Evolutionary conservation across 2,888 invertebrate genomes (phyloP).

Genomic region (Acrocyrtus sp.): DNA sequence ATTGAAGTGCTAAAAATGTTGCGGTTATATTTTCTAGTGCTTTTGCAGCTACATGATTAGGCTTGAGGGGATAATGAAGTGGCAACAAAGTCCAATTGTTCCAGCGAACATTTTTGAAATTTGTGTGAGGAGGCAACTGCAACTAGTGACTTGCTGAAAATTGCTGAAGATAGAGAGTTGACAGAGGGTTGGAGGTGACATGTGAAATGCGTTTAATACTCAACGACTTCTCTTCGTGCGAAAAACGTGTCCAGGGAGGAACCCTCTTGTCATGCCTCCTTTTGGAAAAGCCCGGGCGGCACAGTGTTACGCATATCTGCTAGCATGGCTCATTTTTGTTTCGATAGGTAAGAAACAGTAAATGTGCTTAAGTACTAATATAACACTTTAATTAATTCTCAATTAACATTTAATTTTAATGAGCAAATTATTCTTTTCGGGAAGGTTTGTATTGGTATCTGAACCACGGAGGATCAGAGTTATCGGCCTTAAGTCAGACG

Average conservation of each 20-base stretch:
- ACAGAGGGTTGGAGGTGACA: too few relatives aligned
- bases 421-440: constrained; percentile 10
- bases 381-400: neutral
- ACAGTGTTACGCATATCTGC: constrained; percentile 60
- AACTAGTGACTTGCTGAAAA: too few relatives aligned
- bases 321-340: constrained; percentile 62
- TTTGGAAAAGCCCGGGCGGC: constrained; percentile 57
- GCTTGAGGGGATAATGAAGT: constrained; percentile 2
- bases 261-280: constrained; percentile 46
- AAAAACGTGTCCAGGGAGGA: constrained; percentile 27
- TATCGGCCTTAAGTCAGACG: constrained; percentile 41
- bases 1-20: too few relatives aligned
- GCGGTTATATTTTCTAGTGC: too few relatives aligned
- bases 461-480: constrained; percentile 46
- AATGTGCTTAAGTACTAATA: neutral
- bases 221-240: too few relatives aligned
- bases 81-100: constrained; percentile 33
- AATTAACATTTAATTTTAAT: neutral
- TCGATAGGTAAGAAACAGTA: constrained; percentile 53
- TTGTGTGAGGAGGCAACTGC: too few relatives aligned
- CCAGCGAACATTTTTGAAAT: too few relatives aligned
- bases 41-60: too few relatives aligned
- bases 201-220: too few relatives aligned
- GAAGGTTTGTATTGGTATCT: constrained; percentile 61
- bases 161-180: too few relatives aligned